These are phyloP conservation scores for Drosophila murphyi DNA, from an alignment of 1,140 invertebrate species.

Conservation along the genomic window DNA sequence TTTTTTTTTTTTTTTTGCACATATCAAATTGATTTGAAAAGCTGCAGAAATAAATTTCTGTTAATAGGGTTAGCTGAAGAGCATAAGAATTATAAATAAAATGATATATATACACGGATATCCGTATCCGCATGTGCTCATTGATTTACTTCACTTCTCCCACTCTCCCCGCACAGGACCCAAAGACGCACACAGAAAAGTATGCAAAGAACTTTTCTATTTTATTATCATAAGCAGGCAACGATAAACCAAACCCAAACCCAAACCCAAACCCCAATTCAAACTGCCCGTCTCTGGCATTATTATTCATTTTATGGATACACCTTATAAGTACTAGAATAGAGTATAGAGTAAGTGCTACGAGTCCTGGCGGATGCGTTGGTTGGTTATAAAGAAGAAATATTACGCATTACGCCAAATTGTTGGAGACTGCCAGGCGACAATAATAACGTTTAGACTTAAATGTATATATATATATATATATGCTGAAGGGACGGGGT, in stretches of 20 bases:
- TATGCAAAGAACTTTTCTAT: constrained; percentile 68
- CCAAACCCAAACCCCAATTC: constrained; percentile 22
- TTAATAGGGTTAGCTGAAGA: background rate
- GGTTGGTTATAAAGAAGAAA: constrained; percentile 80
- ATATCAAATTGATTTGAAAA: constrained; percentile 61
- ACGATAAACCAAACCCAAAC: background rate
- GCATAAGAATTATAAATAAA: constrained; percentile 42
- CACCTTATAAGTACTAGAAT: constrained; percentile 55
- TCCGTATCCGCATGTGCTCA: constrained; percentile 68
- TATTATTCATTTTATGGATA: constrained; percentile 25
- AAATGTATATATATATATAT: constrained; percentile 40
- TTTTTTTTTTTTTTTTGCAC: constrained; percentile 11
- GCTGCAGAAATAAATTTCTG: constrained; percentile 40
- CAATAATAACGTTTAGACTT: constrained; percentile 81
- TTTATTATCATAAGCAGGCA: constrained; percentile 69
- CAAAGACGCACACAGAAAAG: constrained; percentile 26
- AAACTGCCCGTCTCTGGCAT: background rate
- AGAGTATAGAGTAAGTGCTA: constrained; percentile 31
- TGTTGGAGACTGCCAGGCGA: constrained; percentile 78
- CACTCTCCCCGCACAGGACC: background rate
- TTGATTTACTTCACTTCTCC: constrained; percentile 52
- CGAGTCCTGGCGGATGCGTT: constrained; percentile 57
- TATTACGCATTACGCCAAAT: constrained; percentile 83
- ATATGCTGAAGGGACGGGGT: constrained; percentile 25
- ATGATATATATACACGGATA: constrained; percentile 71